Evolutionary conservation across 2,888 invertebrate genomes (phyloP).

Genomic region (Fissipunctia ypsillon): DNA sequence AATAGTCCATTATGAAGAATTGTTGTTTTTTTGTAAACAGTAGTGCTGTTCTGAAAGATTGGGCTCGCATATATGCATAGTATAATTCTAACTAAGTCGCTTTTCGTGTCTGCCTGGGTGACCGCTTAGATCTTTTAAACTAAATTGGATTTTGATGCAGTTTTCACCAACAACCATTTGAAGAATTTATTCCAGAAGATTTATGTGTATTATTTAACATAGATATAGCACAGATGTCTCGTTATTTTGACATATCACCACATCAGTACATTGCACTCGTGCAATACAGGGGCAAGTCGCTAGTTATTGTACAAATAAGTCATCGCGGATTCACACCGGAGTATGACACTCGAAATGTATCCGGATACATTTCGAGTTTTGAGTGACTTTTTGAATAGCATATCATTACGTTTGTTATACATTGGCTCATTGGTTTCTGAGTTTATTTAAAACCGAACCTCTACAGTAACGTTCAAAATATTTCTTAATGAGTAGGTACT

Average conservation of each 20-base stretch:
- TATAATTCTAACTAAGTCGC: neutral
- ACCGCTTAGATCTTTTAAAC: neutral
- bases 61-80: neutral
- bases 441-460: neutral
- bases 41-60: neutral
- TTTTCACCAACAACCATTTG: neutral
- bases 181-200: neutral
- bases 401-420: neutral
- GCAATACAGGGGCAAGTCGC: neutral
- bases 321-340: neutral
- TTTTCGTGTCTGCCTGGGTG: neutral
- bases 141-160: neutral
- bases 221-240: neutral
- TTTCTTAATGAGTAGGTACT: no score
- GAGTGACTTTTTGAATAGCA: neutral
- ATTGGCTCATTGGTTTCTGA: neutral
- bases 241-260: neutral
- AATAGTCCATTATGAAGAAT: neutral
- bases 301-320: neutral
- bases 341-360: neutral
- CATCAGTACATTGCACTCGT: neutral
- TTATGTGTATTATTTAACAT: no score
- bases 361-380: neutral
- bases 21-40: neutral
- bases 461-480: neutral